These are phyloP conservation scores for Gymnothorax javanicus DNA, from an alignment of 2,797 vertebrate genomes.

Conservation along the genomic window DNA sequence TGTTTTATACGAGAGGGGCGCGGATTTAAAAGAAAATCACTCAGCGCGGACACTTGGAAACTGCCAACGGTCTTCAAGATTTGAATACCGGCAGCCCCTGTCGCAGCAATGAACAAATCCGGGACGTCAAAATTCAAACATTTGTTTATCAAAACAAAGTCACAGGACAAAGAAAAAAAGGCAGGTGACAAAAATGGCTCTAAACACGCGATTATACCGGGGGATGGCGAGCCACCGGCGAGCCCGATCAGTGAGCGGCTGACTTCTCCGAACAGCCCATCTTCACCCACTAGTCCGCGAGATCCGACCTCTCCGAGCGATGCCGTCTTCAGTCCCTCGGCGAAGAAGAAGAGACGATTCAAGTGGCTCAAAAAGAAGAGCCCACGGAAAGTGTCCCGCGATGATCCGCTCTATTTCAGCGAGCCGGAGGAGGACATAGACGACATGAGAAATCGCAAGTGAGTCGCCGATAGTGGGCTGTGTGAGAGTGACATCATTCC, in stretches of 20 bases:
- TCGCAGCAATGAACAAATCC: slow-evolving; percentile 13
- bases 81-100: neutral
- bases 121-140: slow-evolving; percentile 7
- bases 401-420: slow-evolving; percentile 17
- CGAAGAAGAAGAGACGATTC: neutral
- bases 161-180: slow-evolving; percentile 8
- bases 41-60: neutral
- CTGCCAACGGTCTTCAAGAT: neutral
- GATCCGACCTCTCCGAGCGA: neutral
- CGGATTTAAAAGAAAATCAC: neutral
- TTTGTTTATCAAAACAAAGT: slow-evolving; percentile 21
- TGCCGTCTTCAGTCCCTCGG: neutral
- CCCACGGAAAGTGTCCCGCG: neutral
- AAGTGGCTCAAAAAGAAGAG: slow-evolving; percentile 9
- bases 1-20: neutral
- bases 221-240: neutral
- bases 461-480: neutral
- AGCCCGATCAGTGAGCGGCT: neutral
- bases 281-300: neutral
- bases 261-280: neutral
- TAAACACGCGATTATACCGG: neutral
- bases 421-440: neutral
- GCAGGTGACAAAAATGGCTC: neutral
- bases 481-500: neutral
- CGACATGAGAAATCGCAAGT: neutral